Percentiles rank a stretch among this genome's conserved stretches.
Conservation (phyloP, 2,888 invertebrate genomes). For the Drosophila engyochracea region DNA sequence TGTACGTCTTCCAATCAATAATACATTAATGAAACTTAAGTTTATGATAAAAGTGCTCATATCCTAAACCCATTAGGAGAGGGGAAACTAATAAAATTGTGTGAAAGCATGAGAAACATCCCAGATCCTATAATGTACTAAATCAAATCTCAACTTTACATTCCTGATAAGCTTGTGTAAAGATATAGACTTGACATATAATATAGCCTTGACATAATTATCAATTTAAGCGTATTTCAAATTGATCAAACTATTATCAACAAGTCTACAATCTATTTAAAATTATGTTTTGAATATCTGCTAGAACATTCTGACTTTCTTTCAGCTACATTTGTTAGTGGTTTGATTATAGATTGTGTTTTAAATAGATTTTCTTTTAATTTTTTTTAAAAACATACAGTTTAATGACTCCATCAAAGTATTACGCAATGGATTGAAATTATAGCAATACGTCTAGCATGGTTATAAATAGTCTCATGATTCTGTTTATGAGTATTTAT, state of each 20-base stretch:
- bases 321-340: background rate
- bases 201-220: no score
- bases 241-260: background rate
- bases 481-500: background rate
- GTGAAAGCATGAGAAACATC: background rate
- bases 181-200: background rate
- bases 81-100: background rate
- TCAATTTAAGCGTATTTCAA: background rate
- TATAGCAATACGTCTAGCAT: background rate
- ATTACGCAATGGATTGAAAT: background rate
- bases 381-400: background rate
- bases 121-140: background rate
- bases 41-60: background rate
- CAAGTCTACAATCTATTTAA: background rate
- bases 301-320: background rate
- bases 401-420: background rate
- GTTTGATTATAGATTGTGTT: background rate
- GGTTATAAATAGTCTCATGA: conserved; percentile 21
- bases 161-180: background rate
- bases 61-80: background rate
- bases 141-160: background rate
- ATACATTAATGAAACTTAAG: conserved; percentile 1
- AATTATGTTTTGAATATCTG: background rate
- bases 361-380: background rate
- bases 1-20: background rate